Evolutionary conservation across 2,888 invertebrate genomes (phyloP).

Genomic region (Sinopyrophorus schimmeli): DNA sequence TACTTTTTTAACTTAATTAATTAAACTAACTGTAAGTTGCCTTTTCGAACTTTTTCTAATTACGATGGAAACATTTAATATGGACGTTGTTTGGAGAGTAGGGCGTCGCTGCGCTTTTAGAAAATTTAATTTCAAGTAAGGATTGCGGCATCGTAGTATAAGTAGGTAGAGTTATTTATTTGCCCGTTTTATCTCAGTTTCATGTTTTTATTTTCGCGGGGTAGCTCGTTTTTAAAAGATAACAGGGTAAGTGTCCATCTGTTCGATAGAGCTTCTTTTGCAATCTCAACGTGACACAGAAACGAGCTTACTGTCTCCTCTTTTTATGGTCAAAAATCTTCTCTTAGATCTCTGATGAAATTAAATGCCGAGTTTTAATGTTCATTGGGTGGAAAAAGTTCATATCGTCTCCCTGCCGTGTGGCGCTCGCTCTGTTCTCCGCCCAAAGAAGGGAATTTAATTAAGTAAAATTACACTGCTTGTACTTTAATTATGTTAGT

Average conservation of each 20-base stretch:
- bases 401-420: slow-evolving; percentile 54
- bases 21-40: no score
- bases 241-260: slow-evolving; percentile 49
- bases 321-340: slow-evolving; percentile 59
- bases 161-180: slow-evolving; percentile 12
- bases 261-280: slow-evolving; percentile 46
- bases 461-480: slow-evolving; percentile 62
- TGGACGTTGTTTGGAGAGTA: no score
- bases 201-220: slow-evolving; percentile 46
- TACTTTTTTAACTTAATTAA: no score
- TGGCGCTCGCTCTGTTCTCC: slow-evolving; percentile 42
- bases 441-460: slow-evolving; percentile 59
- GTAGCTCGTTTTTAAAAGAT: slow-evolving; percentile 29
- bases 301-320: slow-evolving; percentile 46
- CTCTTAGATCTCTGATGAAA: slow-evolving; percentile 59
- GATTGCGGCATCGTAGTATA: no score
- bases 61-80: no score
- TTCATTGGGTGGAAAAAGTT: slow-evolving; percentile 59
- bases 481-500: slow-evolving; percentile 62
- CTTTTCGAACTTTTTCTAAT: no score
- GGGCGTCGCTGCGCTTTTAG: no score
- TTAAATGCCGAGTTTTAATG: slow-evolving; percentile 60
- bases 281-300: slow-evolving; percentile 42
- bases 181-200: slow-evolving; percentile 43
- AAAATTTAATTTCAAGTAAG: no score